These are phyloP conservation scores for Nibea coibor DNA, from an alignment of 2,113 vertebrate genomes.

Conservation along the genomic window DNA sequence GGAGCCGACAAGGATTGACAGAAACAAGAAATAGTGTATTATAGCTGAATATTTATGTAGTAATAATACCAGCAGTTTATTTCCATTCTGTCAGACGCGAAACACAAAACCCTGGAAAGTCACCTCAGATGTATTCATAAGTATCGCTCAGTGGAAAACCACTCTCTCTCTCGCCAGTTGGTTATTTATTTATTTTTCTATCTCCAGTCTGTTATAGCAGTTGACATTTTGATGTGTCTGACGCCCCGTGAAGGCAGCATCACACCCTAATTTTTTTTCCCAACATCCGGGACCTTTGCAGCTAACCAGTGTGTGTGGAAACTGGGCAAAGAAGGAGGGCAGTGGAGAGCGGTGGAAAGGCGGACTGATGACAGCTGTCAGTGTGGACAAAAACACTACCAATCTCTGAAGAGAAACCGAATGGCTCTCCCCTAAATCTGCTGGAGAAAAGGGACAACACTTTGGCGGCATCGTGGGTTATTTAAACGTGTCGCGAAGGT, in stretches of 20 bases:
- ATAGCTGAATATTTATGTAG: neutral
- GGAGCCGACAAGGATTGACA: too few relatives aligned
- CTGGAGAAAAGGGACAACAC: constrained; percentile 24
- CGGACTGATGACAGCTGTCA: constrained; percentile 83
- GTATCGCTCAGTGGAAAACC: constrained; percentile 16
- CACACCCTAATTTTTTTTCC: constrained; percentile 69
- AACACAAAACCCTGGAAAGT: constrained; percentile 1
- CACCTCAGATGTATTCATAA: neutral
- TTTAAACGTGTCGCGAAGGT: constrained; percentile 54
- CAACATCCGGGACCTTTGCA: constrained; percentile 74
- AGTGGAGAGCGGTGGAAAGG: constrained; percentile 54
- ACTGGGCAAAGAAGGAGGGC: constrained; percentile 54
- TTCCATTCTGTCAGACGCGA: constrained; percentile 36
- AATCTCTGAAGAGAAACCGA: constrained; percentile 43
- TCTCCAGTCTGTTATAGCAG: neutral
- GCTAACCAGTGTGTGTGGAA: constrained; percentile 60
- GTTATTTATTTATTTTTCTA: too few relatives aligned
- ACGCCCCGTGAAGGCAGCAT: constrained; percentile 63
- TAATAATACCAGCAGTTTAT: neutral
- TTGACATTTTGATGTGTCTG: neutral
- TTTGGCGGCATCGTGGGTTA: constrained; percentile 3
- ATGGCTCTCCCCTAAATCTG: constrained; percentile 60
- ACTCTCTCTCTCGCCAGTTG: too few relatives aligned
- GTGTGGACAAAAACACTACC: constrained; percentile 70
- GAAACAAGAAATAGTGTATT: too few relatives aligned